These are phyloP conservation scores for Macroramphosus scolopax DNA, from an alignment of 2,797 vertebrate genomes.

Conservation along the genomic window DNA sequence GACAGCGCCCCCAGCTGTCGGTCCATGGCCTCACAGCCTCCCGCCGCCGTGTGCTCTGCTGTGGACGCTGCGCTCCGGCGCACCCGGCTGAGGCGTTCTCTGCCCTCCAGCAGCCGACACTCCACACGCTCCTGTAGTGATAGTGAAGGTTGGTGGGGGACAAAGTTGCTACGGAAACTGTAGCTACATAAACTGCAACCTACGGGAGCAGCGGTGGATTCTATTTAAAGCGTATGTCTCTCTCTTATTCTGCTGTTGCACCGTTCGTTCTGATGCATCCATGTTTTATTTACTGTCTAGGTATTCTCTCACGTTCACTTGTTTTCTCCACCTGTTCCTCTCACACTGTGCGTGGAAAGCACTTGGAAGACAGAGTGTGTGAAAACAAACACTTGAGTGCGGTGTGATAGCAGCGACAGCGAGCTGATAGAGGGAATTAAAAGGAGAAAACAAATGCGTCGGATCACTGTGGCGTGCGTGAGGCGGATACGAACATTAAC, in stretches of 20 bases:
- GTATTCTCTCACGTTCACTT: constrained; percentile 17
- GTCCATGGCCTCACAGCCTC: constrained; percentile 86
- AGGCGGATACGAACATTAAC: constrained; percentile 43
- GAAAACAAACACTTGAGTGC: constrained; percentile 56
- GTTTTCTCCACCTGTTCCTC: constrained; percentile 10
- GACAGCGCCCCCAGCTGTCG: constrained; percentile 89
- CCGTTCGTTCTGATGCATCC: too few species aligned
- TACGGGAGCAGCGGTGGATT: constrained; percentile 31
- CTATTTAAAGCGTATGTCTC: constrained; percentile 65
- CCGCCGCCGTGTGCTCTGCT: constrained; percentile 81
- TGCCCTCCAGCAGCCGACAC: constrained; percentile 85
- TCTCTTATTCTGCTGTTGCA: too few species aligned
- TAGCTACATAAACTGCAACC: constrained; percentile 60
- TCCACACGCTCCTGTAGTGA: constrained; percentile 88
- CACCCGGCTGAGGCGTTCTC: constrained; percentile 84
- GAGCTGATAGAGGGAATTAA: constrained; percentile 28
- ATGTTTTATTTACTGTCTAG: too few species aligned
- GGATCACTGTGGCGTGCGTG: constrained; percentile 12
- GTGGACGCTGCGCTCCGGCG: constrained; percentile 74
- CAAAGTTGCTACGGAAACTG: constrained; percentile 82
- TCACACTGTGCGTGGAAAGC: constrained; percentile 36
- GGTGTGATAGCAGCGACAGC: constrained; percentile 22
- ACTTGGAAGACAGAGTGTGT: constrained; percentile 39
- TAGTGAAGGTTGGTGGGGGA: constrained; percentile 28
- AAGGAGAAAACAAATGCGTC: constrained; percentile 7